A percentile compares a stretch with the other conserved stretches of the same genome.
Conservation (phyloP, 2,113 vertebrate genomes). For the Ornithorhynchus anatinus region DNA sequence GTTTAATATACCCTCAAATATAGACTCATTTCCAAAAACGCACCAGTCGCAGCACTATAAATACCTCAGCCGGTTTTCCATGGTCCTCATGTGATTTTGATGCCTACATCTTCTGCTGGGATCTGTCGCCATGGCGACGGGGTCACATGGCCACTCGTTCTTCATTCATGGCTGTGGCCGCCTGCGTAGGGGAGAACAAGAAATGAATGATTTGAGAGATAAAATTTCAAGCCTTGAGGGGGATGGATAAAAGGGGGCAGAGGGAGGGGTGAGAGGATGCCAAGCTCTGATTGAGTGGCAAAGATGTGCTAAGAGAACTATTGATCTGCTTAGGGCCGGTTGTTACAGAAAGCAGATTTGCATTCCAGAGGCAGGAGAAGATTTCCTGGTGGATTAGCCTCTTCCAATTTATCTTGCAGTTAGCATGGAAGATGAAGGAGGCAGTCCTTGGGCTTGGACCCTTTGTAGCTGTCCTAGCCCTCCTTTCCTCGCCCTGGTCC, state of each 20-base stretch:
- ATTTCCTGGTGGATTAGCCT: no score
- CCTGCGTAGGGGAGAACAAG: neutral
- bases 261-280: no score
- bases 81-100: conserved; percentile 76
- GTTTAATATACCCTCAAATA: conserved; percentile 36
- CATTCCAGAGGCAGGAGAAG: neutral
- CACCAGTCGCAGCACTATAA: conserved; percentile 74
- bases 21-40: conserved; percentile 70
- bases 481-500: no score
- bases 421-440: no score
- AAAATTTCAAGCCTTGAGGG: neutral
- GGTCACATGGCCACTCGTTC: conserved; percentile 58
- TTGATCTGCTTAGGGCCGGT: neutral
- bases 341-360: neutral
- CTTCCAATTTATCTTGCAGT: no score
- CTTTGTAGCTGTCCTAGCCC: no score
- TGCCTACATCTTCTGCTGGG: conserved; percentile 65
- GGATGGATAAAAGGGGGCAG: no score
- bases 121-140: conserved; percentile 75
- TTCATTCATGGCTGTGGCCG: conserved; percentile 63
- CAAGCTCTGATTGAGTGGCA: neutral
- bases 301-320: neutral
- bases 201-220: neutral
- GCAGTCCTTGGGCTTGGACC: no score
- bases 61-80: conserved; percentile 72